A percentile compares a stretch with the other conserved stretches of the same genome.
Conservation (phyloP, 2,888 invertebrate genomes). For the Cosmopolites sordidus region DNA sequence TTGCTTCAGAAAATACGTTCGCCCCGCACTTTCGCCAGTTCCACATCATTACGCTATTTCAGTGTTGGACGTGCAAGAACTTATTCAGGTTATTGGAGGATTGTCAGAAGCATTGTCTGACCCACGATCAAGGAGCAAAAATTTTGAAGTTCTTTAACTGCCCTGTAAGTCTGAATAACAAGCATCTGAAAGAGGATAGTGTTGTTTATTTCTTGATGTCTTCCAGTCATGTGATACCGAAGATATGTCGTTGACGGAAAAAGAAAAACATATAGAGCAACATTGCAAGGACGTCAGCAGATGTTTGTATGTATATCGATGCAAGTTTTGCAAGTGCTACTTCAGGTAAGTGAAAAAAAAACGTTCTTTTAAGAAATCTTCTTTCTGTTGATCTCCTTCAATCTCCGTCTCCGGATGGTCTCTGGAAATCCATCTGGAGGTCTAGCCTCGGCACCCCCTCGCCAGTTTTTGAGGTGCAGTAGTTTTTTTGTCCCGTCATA, state of each 20-base stretch:
- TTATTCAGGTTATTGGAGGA: slow-evolving; percentile 48
- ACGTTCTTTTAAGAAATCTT: too few species aligned
- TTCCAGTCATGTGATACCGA: slow-evolving; percentile 10
- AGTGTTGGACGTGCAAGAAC: slow-evolving; percentile 49
- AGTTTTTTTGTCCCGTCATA: too few species aligned
- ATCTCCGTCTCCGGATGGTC: too few species aligned
- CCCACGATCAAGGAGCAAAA: slow-evolving; percentile 22
- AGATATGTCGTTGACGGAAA: slow-evolving; percentile 13
- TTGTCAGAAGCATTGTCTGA: slow-evolving; percentile 47
- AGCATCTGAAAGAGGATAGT: too few species aligned
- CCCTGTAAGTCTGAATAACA: slow-evolving; percentile 4
- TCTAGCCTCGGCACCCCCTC: too few species aligned
- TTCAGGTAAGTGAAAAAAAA: slow-evolving; percentile 36
- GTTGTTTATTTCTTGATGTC: too few species aligned
- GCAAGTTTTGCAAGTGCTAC: slow-evolving; percentile 42
- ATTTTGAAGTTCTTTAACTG: slow-evolving; percentile 23
- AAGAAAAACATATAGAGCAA: slow-evolving; percentile 37
- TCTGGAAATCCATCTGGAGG: too few species aligned
- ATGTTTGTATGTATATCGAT: slow-evolving; percentile 43
- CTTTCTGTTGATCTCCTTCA: too few species aligned
- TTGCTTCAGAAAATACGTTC: slow-evolving; percentile 50
- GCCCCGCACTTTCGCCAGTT: slow-evolving; percentile 49
- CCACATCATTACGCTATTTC: slow-evolving; percentile 46
- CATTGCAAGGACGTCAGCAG: slow-evolving; percentile 38
- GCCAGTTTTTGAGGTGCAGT: too few species aligned